Percentiles rank a stretch among this genome's conserved stretches.
Evolutionary conservation across 2,113 vertebrate species (phyloP).

Genomic region (Microcebus ravelobensis): DNA sequence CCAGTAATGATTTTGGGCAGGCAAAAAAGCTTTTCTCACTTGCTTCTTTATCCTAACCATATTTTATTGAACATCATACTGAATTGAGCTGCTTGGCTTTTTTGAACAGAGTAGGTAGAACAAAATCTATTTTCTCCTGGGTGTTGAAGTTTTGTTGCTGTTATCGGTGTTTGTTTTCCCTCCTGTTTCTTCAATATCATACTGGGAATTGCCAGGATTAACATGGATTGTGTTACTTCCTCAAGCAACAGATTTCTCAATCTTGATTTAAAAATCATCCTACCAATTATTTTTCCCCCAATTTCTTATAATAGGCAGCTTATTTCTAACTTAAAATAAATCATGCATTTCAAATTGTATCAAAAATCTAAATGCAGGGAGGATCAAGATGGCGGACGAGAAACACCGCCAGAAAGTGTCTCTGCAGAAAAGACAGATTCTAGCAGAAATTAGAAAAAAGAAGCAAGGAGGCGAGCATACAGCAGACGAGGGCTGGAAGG

Average conservation of each 20-base stretch:
- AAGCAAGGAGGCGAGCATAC: no score
- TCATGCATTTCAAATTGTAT: background rate
- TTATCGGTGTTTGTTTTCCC: background rate
- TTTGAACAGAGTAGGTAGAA: background rate
- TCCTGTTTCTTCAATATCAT: background rate
- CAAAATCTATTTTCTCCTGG: background rate
- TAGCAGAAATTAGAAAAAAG: no score
- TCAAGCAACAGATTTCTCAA: background rate
- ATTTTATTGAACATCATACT: background rate
- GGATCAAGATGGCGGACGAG: no score
- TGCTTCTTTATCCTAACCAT: background rate
- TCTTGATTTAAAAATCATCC: background rate
- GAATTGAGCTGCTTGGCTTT: background rate
- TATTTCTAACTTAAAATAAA: conserved; percentile 15
- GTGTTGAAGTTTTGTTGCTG: background rate
- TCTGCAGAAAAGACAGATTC: no score
- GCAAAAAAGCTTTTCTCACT: background rate
- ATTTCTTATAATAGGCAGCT: background rate
- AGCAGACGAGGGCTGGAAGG: no score
- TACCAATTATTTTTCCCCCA: background rate
- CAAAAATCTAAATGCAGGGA: background rate
- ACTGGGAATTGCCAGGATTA: background rate
- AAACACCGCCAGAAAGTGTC: no score
- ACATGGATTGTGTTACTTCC: background rate
- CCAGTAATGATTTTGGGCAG: background rate